Conservation (phyloP, 2,113 vertebrate genomes). For the Aviceda subcristata region DNA sequence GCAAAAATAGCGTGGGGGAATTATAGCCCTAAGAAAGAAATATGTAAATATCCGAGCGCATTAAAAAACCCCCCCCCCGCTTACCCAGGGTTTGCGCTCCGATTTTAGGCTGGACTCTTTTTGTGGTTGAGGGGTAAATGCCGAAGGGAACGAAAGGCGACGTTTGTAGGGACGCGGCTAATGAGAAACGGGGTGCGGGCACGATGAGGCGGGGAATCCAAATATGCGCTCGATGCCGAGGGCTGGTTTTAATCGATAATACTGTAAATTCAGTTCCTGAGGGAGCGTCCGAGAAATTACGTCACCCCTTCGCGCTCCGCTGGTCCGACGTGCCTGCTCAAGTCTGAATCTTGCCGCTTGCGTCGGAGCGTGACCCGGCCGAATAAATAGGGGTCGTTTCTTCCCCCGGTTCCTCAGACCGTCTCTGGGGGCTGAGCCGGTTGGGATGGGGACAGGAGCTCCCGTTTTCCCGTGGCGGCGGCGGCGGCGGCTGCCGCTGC, state of each 20-base stretch:
- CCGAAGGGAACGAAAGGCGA: not conserved
- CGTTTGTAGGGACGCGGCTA: not conserved
- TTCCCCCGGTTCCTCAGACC: accelerated
- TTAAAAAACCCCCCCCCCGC: not conserved
- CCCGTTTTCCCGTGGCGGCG: not conserved
- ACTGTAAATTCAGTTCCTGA: not conserved
- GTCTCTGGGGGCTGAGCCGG: accelerated
- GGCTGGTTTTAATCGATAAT: not conserved
- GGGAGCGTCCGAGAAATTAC: not conserved
- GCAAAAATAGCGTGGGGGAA: not conserved
- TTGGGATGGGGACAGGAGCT: not conserved
- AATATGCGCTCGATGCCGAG: accelerated
- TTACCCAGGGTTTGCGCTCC: accelerated
- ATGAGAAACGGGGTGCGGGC: accelerated
- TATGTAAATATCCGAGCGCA: conserved; percentile 16
- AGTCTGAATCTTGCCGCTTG: not conserved
- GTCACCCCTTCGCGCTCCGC: not conserved
- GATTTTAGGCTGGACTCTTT: not conserved
- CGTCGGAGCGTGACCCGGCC: not conserved
- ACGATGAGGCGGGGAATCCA: not conserved
- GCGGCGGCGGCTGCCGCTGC: not conserved
- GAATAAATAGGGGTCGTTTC: not conserved
- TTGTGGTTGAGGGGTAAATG: not conserved
- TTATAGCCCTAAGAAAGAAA: not conserved
- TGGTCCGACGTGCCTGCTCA: not conserved